These are phyloP conservation scores for Plagiodera versicolora DNA, from an alignment of 2,888 invertebrate genomes.

Conservation along the genomic window DNA sequence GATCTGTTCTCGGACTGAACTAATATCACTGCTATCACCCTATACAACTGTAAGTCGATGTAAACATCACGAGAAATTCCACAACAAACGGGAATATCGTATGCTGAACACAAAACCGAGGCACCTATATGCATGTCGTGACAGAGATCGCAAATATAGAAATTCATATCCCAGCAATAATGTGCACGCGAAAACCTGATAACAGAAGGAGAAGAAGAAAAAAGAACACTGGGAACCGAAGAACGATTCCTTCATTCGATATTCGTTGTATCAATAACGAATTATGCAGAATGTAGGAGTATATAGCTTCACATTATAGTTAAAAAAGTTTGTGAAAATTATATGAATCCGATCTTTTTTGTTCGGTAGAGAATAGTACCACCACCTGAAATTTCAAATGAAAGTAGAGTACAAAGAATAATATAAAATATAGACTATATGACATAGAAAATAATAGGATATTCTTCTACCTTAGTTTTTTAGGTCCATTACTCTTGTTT, in stretches of 20 bases:
- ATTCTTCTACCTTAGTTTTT: too few relatives aligned
- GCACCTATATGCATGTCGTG: slow-evolving; percentile 26
- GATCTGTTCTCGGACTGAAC: too few relatives aligned
- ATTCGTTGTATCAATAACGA: slow-evolving; percentile 34
- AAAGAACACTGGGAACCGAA: slow-evolving; percentile 19
- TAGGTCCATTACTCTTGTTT: too few relatives aligned
- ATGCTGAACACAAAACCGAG: slow-evolving; percentile 20
- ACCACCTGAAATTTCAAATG: too few relatives aligned
- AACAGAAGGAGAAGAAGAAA: slow-evolving; percentile 18
- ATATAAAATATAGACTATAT: too few relatives aligned
- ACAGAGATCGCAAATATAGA: slow-evolving; percentile 38
- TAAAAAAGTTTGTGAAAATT: too few relatives aligned
- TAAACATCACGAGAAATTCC: slow-evolving; percentile 1
- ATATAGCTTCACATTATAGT: too few relatives aligned
- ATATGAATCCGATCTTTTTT: too few relatives aligned
- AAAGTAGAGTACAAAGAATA: too few relatives aligned
- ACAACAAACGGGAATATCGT: slow-evolving; percentile 10
- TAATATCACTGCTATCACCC: neutral
- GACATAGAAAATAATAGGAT: too few relatives aligned
- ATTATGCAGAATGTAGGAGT: too few relatives aligned
- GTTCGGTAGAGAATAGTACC: too few relatives aligned
- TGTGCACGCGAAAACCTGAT: slow-evolving; percentile 35
- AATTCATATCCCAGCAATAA: slow-evolving; percentile 38
- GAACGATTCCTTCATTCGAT: slow-evolving; percentile 18
- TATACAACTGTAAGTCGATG: neutral